These are phyloP conservation scores for Achlya flavicornis DNA, from an alignment of 2,888 invertebrate species.

Conservation along the genomic window DNA sequence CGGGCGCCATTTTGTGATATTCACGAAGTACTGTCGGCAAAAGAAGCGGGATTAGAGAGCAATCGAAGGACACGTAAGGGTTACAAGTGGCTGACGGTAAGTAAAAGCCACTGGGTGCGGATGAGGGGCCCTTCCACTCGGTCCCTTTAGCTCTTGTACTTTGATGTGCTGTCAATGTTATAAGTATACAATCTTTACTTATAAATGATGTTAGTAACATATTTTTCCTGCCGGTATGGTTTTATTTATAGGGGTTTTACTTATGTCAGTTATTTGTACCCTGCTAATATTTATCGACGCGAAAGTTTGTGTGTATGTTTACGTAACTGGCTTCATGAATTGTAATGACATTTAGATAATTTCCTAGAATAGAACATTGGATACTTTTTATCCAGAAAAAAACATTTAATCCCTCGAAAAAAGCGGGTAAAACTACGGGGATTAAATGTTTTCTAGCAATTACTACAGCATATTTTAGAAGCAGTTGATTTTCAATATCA, in stretches of 20 bases:
- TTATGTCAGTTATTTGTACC: too few relatives aligned
- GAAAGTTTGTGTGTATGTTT: too few relatives aligned
- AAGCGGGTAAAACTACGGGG: too few relatives aligned
- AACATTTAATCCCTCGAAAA: too few relatives aligned
- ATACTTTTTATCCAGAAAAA: too few relatives aligned
- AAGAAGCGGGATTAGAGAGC: constrained; percentile 44
- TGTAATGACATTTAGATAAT: too few relatives aligned
- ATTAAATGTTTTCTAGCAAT: too few relatives aligned
- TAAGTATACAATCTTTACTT: not conserved
- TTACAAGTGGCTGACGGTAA: constrained; percentile 42
- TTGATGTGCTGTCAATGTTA: constrained; percentile 2
- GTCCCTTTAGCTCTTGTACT: not conserved
- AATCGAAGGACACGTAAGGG: constrained; percentile 29
- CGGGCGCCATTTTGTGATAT: constrained; percentile 71
- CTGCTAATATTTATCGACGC: too few relatives aligned
- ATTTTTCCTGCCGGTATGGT: not conserved
- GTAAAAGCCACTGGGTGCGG: constrained; percentile 50
- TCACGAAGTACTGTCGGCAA: constrained; percentile 66
- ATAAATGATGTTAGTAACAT: not conserved
- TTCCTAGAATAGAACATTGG: too few relatives aligned
- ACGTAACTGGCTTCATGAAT: too few relatives aligned
- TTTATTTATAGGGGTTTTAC: not conserved
- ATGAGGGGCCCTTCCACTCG: constrained; percentile 34
- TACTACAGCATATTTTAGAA: too few relatives aligned
- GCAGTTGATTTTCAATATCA: too few relatives aligned